phyloP scores from a whole-genome alignment of 2,888 invertebrate species.

The Drosophila macrospina region DNA sequence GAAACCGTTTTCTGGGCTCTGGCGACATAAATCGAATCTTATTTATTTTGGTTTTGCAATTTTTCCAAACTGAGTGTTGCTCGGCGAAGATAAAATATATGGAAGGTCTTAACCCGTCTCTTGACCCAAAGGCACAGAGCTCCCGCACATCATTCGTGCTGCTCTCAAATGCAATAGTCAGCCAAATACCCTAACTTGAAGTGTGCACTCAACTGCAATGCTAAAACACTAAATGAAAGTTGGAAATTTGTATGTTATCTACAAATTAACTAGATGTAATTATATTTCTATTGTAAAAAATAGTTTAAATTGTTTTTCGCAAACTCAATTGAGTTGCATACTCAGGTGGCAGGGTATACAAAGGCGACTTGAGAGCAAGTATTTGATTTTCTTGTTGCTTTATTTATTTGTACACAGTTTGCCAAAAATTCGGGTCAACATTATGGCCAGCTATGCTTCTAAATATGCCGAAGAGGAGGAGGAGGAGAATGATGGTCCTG shows the following conservation, averaged over 20 bases:
- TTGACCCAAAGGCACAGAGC: slow-evolving; percentile 45
- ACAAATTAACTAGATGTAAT: background rate
- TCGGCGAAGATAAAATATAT: slow-evolving; percentile 76
- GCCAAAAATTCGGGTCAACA: slow-evolving; percentile 81
- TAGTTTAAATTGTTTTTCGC: background rate
- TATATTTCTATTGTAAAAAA: background rate
- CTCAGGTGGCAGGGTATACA: slow-evolving; percentile 31
- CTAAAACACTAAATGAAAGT: background rate
- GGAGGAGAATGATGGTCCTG: slow-evolving; percentile 20
- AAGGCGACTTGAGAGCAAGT: slow-evolving; percentile 7
- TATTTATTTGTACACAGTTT: slow-evolving; percentile 75
- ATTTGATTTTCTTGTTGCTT: slow-evolving; percentile 62
- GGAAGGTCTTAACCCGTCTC: slow-evolving; percentile 65
- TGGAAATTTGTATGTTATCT: background rate
- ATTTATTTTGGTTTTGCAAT: slow-evolving; percentile 76
- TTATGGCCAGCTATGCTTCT: slow-evolving; percentile 73
- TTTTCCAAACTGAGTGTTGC: slow-evolving; percentile 70
- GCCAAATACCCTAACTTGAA: slow-evolving; percentile 45
- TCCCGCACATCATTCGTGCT: slow-evolving; percentile 57
- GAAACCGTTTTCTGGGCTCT: slow-evolving; percentile 52
- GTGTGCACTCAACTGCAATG: background rate
- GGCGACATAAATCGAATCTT: slow-evolving; percentile 79
- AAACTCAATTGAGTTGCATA: background rate
- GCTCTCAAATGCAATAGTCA: slow-evolving; percentile 34
- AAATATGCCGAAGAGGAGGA: slow-evolving; percentile 40